Conservation (phyloP, 2,888 invertebrate genomes). For the Ceramica pisi region DNA sequence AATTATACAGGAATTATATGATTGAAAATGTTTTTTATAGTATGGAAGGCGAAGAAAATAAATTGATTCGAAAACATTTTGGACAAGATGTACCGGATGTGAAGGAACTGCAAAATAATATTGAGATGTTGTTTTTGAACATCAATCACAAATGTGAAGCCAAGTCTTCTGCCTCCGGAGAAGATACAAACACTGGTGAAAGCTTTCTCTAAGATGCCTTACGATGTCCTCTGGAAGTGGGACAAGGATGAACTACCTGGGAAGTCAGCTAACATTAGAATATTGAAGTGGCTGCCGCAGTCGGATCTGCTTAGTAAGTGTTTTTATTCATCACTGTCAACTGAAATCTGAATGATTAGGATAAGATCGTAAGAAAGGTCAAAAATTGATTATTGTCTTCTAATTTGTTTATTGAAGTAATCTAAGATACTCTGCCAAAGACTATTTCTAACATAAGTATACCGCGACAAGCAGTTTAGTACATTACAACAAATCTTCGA, state of each 20-base stretch:
- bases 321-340: too few species aligned
- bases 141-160: constrained; percentile 80
- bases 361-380: too few species aligned
- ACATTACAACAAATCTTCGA: too few species aligned
- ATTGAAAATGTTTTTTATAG: constrained; percentile 38
- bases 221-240: constrained; percentile 87
- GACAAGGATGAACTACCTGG: constrained; percentile 78
- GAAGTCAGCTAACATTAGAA: constrained; percentile 79
- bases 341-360: too few species aligned
- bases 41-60: constrained; percentile 45
- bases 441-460: too few species aligned
- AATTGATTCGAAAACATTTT: constrained; percentile 61
- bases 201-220: constrained; percentile 81
- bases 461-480: too few species aligned
- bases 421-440: too few species aligned
- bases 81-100: constrained; percentile 67
- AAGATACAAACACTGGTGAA: constrained; percentile 73
- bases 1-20: constrained; percentile 64
- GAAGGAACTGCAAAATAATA: constrained; percentile 66
- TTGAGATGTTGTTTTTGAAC: constrained; percentile 83
- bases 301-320: constrained; percentile 64
- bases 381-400: too few species aligned
- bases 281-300: constrained; percentile 87
- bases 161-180: constrained; percentile 74
- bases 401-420: too few species aligned